phyloP scores from a whole-genome alignment of 1,140 invertebrate species.

The Pissodes strobi region DNA sequence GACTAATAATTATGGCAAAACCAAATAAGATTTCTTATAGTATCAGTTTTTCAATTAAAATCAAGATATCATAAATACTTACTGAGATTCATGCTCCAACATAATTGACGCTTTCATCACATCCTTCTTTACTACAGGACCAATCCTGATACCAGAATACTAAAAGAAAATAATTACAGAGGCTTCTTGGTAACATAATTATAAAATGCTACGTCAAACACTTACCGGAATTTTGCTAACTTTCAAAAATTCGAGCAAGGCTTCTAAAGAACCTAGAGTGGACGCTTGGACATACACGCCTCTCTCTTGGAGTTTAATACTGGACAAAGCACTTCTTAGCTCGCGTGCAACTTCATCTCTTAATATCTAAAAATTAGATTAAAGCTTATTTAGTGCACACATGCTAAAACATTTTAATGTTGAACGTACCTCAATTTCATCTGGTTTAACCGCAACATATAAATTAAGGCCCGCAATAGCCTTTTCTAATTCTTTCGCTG shows the following conservation, averaged over 20 bases:
- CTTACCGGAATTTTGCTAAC: constrained; percentile 95
- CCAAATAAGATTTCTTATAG: too few species aligned
- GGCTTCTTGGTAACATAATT: background rate
- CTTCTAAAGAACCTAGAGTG: constrained; percentile 96
- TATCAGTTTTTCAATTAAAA: background rate
- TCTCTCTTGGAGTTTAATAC: constrained; percentile 87
- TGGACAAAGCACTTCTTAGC: constrained; percentile 85
- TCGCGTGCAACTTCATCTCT: constrained; percentile 62
- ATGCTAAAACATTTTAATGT: background rate
- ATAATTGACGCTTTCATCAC: constrained; percentile 99
- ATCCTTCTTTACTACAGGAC: constrained; percentile 98
- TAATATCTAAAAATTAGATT: constrained; percentile 60
- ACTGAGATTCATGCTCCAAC: constrained; percentile 97
- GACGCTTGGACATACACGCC: constrained; percentile 99
- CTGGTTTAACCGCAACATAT: constrained; percentile 85
- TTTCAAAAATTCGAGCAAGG: constrained; percentile 92
- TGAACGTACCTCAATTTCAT: constrained; percentile 84
- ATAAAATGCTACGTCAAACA: background rate
- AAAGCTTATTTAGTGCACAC: constrained; percentile 56
- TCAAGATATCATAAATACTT: constrained; percentile 63
- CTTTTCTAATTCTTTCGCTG: constrained; percentile 97
- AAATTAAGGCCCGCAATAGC: constrained; percentile 93
- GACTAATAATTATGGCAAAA: too few species aligned
- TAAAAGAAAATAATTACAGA: constrained; percentile 62
- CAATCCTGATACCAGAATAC: constrained; percentile 98